A percentile compares a stretch with the other conserved stretches of the same genome.
These are phyloP conservation scores for Lottia scabra DNA, from an alignment of 2,888 invertebrate species.

Conservation along the genomic window DNA sequence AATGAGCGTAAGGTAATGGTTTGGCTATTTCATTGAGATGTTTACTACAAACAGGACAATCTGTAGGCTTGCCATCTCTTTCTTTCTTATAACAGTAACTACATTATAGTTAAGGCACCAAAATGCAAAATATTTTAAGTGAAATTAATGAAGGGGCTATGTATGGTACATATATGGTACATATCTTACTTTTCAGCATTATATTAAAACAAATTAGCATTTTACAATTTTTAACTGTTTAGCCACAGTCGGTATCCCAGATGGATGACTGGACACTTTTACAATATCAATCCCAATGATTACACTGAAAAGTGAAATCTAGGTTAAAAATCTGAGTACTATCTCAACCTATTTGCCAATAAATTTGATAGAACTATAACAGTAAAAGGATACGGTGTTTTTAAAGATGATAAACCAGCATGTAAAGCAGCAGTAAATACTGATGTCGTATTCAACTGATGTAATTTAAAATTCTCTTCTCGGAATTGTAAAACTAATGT, in stretches of 20 bases:
- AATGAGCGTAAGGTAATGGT: conserved; percentile 89
- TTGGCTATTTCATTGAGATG: conserved; percentile 88
- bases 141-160: too few relatives aligned
- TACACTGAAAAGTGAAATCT: too few relatives aligned
- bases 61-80: conserved; percentile 74
- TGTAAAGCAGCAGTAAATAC: conserved; percentile 92
- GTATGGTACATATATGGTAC: too few relatives aligned
- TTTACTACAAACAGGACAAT: conserved; percentile 93
- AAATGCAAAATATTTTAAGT: too few relatives aligned
- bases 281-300: too few relatives aligned
- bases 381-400: conserved; percentile 81
- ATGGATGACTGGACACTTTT: too few relatives aligned
- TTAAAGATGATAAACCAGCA: conserved; percentile 93
- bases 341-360: too few relatives aligned
- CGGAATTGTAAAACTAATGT: conserved; percentile 90
- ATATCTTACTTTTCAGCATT: too few relatives aligned
- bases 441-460: conserved; percentile 91
- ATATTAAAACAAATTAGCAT: too few relatives aligned
- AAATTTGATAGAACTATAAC: not conserved
- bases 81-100: conserved; percentile 68
- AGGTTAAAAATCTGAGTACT: too few relatives aligned
- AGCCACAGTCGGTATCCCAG: too few relatives aligned
- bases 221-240: too few relatives aligned
- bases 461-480: conserved; percentile 91
- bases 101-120: conserved; percentile 26